Percentiles rank a stretch among this genome's conserved stretches.
phyloP scores from a whole-genome alignment of 2,797 vertebrate genomes.

The Alexandromys oeconomus region DNA sequence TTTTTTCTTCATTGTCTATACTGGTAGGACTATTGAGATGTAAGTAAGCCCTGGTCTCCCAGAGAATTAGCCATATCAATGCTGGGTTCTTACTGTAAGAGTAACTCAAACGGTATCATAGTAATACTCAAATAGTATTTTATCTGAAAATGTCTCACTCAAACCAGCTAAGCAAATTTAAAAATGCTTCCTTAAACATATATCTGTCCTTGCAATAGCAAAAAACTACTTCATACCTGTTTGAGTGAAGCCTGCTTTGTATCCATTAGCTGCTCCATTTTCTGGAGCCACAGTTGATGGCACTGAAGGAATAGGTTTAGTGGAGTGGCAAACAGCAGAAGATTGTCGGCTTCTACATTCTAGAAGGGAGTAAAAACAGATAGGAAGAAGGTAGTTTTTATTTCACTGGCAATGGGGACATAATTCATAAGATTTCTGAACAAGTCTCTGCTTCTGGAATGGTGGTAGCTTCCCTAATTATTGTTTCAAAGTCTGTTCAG shows the following conservation, averaged over 20 bases:
- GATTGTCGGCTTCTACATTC: constrained; percentile 96
- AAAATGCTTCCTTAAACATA: constrained; percentile 50
- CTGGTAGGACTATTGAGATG: neutral
- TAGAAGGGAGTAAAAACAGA: constrained; percentile 87
- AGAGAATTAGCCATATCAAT: constrained; percentile 4
- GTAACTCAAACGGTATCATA: neutral
- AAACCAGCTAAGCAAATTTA: constrained; percentile 35
- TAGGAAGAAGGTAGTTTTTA: constrained; percentile 64
- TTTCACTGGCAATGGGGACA: neutral
- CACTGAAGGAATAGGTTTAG: constrained; percentile 94
- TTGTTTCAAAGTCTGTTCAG: constrained; percentile 11
- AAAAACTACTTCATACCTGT: constrained; percentile 91
- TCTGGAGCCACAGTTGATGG: constrained; percentile 94
- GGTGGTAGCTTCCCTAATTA: neutral
- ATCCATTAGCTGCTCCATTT: constrained; percentile 94
- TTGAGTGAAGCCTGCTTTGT: constrained; percentile 94
- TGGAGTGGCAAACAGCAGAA: constrained; percentile 90
- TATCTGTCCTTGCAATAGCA: neutral
- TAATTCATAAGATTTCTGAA: constrained; percentile 28
- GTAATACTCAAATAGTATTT: neutral
- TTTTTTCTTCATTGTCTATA: neutral
- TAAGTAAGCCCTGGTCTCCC: neutral
- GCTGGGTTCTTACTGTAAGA: constrained; percentile 49
- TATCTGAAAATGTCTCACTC: constrained; percentile 33
- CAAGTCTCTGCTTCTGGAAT: neutral